Evolutionary conservation across 2,113 vertebrate genomes (phyloP), one percentile per base, ranked within the genome.

Genomic region (Scortum barcoo): DNA sequence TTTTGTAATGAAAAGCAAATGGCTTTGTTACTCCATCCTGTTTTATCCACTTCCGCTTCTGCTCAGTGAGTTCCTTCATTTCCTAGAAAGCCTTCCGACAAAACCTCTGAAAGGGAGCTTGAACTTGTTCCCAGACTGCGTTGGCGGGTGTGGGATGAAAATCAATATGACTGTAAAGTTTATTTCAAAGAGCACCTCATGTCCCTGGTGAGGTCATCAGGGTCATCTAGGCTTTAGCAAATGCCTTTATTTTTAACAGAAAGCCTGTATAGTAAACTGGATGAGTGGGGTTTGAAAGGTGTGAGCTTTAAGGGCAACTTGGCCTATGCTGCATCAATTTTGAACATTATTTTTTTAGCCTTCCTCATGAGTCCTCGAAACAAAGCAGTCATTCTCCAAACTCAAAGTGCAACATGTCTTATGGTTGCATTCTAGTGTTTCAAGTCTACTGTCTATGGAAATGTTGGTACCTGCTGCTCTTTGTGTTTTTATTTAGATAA

Each of bases 41-140:
- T 38, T 71, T 53, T 22, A 30, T 16, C 28, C 26, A 14, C 33
- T 4, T 33, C 19, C 28, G 9, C 9, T 38, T 54, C 30, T 53
- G n/a, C 2, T 62, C 50, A n/a, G 12, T n/a, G 38, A 46, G 3
- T 16, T 51, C 3, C 20, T 63, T 33, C 3, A 46, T 38, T 76
- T 76, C 80, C 48, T 7, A 13, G 46, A 66, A 58, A 50, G 16
- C n/a, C 17, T 51, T 67, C 20, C 19, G 26, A 72, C 48, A 50
- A 33, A 77, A 48, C 13, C 14, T n/a, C 46, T 30, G 24, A 76
- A 13, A 53, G 56, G 28, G 17, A 56, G 13, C n/a, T 44, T n/a
- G 0, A 30, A 51, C 22, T 24, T 61, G 42, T 44, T 72, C 36
- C 8, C 16, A 22, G 24, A 30, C 1, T 30, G 9, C 20, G 24